Percentiles rank a stretch among this genome's conserved stretches.
These are phyloP conservation scores for Celastrina argiolus DNA, from an alignment of 2,888 invertebrate species.

Conservation along the genomic window DNA sequence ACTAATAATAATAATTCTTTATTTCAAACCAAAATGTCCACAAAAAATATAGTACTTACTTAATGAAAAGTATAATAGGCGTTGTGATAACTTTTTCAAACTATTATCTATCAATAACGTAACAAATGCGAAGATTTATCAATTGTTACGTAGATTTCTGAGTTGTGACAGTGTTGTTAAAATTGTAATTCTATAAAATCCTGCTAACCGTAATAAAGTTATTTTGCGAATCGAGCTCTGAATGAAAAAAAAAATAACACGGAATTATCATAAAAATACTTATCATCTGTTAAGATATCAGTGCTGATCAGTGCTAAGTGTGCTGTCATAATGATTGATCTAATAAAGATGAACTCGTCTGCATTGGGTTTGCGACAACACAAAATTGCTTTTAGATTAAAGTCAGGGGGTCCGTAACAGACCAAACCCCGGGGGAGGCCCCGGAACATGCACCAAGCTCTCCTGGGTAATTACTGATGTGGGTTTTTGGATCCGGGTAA, in stretches of 20 bases:
- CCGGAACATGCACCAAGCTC: conserved; percentile 29
- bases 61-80: too few species aligned
- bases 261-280: neutral
- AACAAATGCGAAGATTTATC: too few species aligned
- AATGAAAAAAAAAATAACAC: neutral
- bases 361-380: conserved; percentile 52
- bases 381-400: conserved; percentile 68
- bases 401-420: conserved; percentile 34
- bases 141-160: too few species aligned
- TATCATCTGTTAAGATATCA: neutral
- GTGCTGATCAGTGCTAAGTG: conserved; percentile 15
- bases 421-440: conserved; percentile 31
- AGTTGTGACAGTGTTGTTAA: neutral
- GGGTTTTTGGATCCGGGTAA: conserved; percentile 5
- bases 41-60: too few species aligned
- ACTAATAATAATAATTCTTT: too few species aligned
- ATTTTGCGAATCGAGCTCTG: neutral
- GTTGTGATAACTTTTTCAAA: too few species aligned
- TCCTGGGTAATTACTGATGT: conserved; percentile 25
- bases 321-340: conserved; percentile 45
- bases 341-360: conserved; percentile 46
- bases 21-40: too few species aligned
- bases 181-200: too few species aligned
- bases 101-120: too few species aligned
- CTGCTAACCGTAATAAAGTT: neutral